Evolutionary conservation across 2,113 vertebrate genomes (phyloP).

Genomic region (Tetraodon nigroviridis): DNA sequence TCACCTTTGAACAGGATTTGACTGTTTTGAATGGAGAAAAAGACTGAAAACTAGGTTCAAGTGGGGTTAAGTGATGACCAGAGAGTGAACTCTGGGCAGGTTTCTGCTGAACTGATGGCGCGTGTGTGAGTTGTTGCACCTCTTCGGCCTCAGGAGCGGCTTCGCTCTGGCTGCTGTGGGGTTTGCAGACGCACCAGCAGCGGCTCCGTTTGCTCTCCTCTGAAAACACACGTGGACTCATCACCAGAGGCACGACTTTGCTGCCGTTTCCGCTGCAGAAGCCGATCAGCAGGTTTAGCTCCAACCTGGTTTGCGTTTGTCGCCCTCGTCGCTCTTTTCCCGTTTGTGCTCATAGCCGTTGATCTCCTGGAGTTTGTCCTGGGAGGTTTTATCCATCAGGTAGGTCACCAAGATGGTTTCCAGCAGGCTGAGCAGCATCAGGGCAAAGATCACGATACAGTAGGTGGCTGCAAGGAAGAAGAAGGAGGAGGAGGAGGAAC

Average conservation of each 20-base stretch:
- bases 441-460: constrained; percentile 73
- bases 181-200: constrained; percentile 17
- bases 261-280: not conserved
- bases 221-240: constrained; percentile 15
- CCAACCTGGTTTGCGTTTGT: constrained; percentile 17
- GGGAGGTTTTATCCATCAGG: constrained; percentile 49
- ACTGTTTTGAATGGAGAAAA: too few relatives aligned
- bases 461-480: constrained; percentile 44
- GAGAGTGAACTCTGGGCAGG: too few relatives aligned
- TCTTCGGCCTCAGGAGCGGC: constrained; percentile 29
- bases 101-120: not conserved
- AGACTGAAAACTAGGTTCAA: too few relatives aligned
- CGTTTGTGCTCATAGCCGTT: not conserved
- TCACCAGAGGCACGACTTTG: too few relatives aligned
- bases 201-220: constrained; percentile 16
- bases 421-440: constrained; percentile 75
- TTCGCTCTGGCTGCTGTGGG: constrained; percentile 21
- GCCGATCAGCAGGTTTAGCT: not conserved
- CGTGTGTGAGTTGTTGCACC: constrained; percentile 28
- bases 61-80: too few relatives aligned
- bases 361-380: not conserved
- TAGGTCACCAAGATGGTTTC: constrained; percentile 72
- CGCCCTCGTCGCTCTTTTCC: not conserved
- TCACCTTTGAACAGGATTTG: too few relatives aligned
- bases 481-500: not conserved